Evolutionary conservation across 2,888 invertebrate genomes (phyloP).

Genomic region (Dryobotodes eremita): DNA sequence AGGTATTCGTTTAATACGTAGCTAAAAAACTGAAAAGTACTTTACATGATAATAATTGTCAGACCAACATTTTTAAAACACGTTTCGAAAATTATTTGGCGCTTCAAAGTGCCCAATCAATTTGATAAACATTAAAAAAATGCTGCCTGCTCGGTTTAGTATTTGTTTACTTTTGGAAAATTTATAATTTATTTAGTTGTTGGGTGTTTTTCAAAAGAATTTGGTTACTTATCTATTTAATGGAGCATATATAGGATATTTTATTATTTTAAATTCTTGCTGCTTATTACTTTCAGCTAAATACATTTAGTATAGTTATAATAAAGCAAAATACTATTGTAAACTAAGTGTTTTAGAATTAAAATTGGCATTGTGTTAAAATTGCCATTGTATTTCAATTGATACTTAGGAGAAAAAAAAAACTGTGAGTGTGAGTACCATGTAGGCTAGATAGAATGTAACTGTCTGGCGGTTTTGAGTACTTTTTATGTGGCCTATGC

Average conservation of each 20-base stretch:
- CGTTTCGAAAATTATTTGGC: constrained; percentile 16
- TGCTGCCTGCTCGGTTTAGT: neutral
- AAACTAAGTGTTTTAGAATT: neutral
- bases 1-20: constrained; percentile 9
- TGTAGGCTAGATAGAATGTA: neutral
- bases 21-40: neutral
- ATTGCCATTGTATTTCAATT: too few relatives aligned
- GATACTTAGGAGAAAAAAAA: neutral
- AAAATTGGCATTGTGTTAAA: neutral
- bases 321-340: neutral
- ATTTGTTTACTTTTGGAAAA: neutral
- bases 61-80: neutral
- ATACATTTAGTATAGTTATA: neutral
- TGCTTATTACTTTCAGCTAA: constrained; percentile 10
- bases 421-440: neutral
- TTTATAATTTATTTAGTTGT: neutral
- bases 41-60: constrained; percentile 4
- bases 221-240: neutral
- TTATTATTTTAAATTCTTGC: neutral
- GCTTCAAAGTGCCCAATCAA: constrained; percentile 5
- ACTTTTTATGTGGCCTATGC: neutral
- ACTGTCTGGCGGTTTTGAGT: neutral
- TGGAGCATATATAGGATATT: neutral
- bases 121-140: constrained; percentile 1
- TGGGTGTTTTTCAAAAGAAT: neutral